A percentile compares a stretch with the other conserved stretches of the same genome.
phyloP scores from a whole-genome alignment of 2,113 vertebrate species.

The Nerophis lumbriciformis region DNA sequence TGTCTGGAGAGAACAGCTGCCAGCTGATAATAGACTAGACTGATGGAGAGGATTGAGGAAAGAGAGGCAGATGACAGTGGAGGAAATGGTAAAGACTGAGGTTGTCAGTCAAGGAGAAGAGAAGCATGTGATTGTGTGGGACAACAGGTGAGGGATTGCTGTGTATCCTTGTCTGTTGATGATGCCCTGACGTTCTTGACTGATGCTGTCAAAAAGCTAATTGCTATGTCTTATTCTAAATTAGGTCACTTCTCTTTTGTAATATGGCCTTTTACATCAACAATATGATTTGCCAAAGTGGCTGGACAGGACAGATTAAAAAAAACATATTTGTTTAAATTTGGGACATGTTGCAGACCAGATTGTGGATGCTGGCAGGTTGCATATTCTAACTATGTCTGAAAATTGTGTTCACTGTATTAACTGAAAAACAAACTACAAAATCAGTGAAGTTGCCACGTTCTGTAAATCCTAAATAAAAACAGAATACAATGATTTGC shows the following conservation, averaged over 20 bases:
- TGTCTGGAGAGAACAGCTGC: constrained; percentile 12
- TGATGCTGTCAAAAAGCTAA: not conserved
- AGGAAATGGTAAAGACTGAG: constrained; percentile 3
- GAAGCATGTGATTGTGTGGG: not conserved
- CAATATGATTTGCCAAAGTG: too few species aligned
- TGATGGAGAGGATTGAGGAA: constrained; percentile 9
- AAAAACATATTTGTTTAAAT: too few species aligned
- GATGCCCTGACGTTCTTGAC: not conserved
- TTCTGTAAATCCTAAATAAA: too few species aligned
- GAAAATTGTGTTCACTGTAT: too few species aligned
- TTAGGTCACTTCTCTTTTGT: not conserved
- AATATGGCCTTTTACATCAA: too few species aligned
- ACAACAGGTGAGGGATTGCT: not conserved
- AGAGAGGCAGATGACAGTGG: constrained; percentile 9
- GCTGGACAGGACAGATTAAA: too few species aligned
- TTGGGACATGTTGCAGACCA: too few species aligned
- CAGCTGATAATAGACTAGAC: constrained; percentile 11
- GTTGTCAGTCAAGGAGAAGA: constrained; percentile 6
- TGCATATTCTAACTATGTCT: too few species aligned
- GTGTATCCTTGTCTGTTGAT: constrained; percentile 1
- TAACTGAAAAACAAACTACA: too few species aligned
- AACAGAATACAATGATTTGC: too few species aligned
- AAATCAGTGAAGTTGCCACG: too few species aligned
- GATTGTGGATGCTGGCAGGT: too few species aligned
- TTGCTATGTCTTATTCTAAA: not conserved